These are phyloP conservation scores for Bombycilla garrulus DNA, from an alignment of 2,113 vertebrate genomes.

Conservation along the genomic window DNA sequence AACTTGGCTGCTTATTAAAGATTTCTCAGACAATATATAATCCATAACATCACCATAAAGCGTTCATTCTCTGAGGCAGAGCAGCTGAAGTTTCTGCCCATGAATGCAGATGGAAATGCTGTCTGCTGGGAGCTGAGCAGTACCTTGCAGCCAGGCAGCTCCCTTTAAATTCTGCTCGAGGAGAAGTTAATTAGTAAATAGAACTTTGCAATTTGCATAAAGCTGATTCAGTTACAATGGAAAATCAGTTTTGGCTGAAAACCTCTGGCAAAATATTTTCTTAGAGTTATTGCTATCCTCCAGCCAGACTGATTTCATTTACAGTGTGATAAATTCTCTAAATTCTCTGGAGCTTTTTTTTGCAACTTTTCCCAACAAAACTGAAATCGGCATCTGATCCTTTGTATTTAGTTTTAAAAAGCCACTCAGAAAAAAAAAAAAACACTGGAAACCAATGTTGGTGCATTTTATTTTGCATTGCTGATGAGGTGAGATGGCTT, in stretches of 20 bases:
- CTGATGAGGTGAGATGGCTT: not conserved
- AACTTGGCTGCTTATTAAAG: not conserved
- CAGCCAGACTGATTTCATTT: not conserved
- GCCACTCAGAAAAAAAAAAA: not conserved
- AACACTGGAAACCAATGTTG: not conserved
- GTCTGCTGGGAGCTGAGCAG: not conserved
- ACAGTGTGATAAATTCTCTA: not conserved
- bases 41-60: not conserved
- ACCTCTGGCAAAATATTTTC: not conserved
- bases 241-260: not conserved
- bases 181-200: conserved; percentile 11
- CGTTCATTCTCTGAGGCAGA: not conserved
- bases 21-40: not conserved
- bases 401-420: not conserved
- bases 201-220: not conserved
- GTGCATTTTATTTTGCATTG: not conserved
- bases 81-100: not conserved
- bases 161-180: not conserved
- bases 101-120: not conserved
- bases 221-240: not conserved
- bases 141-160: not conserved
- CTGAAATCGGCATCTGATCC: not conserved
- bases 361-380: not conserved
- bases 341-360: not conserved
- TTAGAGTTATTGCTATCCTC: not conserved